Evolutionary conservation across 1,140 invertebrate species (phyloP).

Genomic region (Macrobrachium nipponense): DNA sequence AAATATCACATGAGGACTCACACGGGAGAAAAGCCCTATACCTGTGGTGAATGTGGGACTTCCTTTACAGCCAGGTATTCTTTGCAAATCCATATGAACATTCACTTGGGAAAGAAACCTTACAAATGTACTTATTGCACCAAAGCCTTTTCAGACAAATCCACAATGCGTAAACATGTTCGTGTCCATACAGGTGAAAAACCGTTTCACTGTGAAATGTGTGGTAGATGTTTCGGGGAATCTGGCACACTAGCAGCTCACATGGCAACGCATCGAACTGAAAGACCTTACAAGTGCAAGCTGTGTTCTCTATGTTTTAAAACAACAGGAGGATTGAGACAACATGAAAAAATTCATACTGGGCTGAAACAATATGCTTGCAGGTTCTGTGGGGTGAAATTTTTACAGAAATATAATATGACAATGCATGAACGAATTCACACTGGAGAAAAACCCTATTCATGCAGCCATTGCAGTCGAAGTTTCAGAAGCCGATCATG

Average conservation of each 20-base stretch:
- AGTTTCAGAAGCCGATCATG: constrained; percentile 56
- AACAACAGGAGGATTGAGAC: constrained; percentile 71
- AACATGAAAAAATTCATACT: constrained; percentile 90
- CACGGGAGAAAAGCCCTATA: constrained; percentile 83
- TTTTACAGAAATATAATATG: constrained; percentile 65
- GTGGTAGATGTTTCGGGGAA: constrained; percentile 81
- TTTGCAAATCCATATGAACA: constrained; percentile 74
- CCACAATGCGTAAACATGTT: constrained; percentile 76
- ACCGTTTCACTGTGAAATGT: constrained; percentile 85
- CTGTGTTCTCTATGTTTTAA: constrained; percentile 53
- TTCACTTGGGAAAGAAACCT: constrained; percentile 72
- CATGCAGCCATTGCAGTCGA: constrained; percentile 44
- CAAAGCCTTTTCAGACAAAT: constrained; percentile 73
- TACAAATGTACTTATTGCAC: constrained; percentile 67
- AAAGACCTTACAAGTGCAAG: constrained; percentile 42
- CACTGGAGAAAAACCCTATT: constrained; percentile 57
- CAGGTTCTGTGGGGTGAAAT: constrained; percentile 71
- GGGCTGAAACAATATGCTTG: constrained; percentile 75
- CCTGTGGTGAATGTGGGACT: constrained; percentile 87
- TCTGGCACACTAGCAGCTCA: constrained; percentile 55
- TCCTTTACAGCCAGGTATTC: constrained; percentile 80
- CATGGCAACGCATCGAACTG: constrained; percentile 48
- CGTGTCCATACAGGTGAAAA: constrained; percentile 83
- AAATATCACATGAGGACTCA: constrained; percentile 80
- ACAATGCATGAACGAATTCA: constrained; percentile 61